Percentiles rank a stretch among this genome's conserved stretches.
Conservation (phyloP, 2,797 vertebrate genomes). For the Hydrophis major region DNA sequence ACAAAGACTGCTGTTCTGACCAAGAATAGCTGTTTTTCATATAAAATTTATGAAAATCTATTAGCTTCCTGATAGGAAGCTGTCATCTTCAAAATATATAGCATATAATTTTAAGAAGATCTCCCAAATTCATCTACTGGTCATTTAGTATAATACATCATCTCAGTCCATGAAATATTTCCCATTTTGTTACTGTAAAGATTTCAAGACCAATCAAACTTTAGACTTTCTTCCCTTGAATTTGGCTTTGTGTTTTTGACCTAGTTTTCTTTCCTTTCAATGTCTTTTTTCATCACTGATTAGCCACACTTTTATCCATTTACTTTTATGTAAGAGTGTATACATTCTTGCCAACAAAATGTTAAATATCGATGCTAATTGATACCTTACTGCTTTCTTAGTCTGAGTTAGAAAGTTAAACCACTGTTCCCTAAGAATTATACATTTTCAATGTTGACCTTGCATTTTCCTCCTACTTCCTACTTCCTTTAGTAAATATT, state of each 20-base stretch:
- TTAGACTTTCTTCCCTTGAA: background rate
- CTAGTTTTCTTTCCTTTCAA: background rate
- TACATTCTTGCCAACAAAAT: background rate
- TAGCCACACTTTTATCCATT: background rate
- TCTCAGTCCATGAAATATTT: constrained; percentile 10
- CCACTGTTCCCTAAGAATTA: background rate
- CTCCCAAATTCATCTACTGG: constrained; percentile 17
- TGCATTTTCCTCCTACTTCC: background rate
- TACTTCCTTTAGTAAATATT: background rate
- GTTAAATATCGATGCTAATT: constrained; percentile 6
- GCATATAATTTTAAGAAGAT: constrained; percentile 22
- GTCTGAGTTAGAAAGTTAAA: constrained; percentile 19
- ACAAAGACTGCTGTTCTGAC: background rate
- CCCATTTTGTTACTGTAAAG: background rate
- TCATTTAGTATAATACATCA: constrained; percentile 31
- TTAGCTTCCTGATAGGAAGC: constrained; percentile 10
- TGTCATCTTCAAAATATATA: constrained; percentile 24
- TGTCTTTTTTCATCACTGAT: background rate
- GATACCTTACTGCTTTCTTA: constrained; percentile 10
- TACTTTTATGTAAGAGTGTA: background rate
- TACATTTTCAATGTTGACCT: background rate
- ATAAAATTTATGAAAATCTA: constrained; percentile 24
- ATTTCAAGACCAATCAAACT: constrained; percentile 12
- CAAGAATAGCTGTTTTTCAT: constrained; percentile 24
- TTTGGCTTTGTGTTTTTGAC: background rate